Evolutionary conservation across 2,888 invertebrate species (phyloP).

Genomic region (Eristalis arbustorum): DNA sequence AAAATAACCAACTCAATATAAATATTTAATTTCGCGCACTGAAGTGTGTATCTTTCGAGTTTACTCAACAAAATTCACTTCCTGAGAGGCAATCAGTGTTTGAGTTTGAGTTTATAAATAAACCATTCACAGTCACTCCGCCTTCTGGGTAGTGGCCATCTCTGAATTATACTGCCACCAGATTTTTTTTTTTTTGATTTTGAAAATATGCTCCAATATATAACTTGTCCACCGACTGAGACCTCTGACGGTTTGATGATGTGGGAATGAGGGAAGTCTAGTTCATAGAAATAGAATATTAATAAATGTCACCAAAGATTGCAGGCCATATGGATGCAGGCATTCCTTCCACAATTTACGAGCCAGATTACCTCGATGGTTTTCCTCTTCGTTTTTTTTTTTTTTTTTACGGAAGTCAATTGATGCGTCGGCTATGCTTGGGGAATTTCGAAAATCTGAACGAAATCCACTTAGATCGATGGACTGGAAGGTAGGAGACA

Average conservation of each 20-base stretch:
- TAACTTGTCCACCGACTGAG: neutral
- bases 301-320: slow-evolving; percentile 42
- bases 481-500: slow-evolving; percentile 1
- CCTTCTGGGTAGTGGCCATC: slow-evolving; percentile 12
- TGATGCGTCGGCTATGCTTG: slow-evolving; percentile 10
- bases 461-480: slow-evolving; percentile 12
- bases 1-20: slow-evolving; percentile 31
- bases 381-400: neutral
- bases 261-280: neutral
- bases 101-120: slow-evolving; percentile 40
- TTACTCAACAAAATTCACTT: slow-evolving; percentile 52
- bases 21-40: slow-evolving; percentile 49
- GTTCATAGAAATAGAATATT: slow-evolving; percentile 45
- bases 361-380: slow-evolving; percentile 32
- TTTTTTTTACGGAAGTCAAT: slow-evolving; percentile 43
- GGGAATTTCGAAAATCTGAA: slow-evolving; percentile 21
- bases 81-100: slow-evolving; percentile 26
- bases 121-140: slow-evolving; percentile 23
- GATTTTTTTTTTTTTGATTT: neutral
- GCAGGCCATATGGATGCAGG: slow-evolving; percentile 56
- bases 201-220: neutral
- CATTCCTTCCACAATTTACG: slow-evolving; percentile 47
- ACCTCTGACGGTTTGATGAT: slow-evolving; percentile 7
- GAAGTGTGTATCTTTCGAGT: slow-evolving; percentile 40
- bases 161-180: neutral